A percentile compares a stretch with the other conserved stretches of the same genome.
phyloP scores from a whole-genome alignment of 1,140 invertebrate species.

The Lanistes nyassanus region DNA sequence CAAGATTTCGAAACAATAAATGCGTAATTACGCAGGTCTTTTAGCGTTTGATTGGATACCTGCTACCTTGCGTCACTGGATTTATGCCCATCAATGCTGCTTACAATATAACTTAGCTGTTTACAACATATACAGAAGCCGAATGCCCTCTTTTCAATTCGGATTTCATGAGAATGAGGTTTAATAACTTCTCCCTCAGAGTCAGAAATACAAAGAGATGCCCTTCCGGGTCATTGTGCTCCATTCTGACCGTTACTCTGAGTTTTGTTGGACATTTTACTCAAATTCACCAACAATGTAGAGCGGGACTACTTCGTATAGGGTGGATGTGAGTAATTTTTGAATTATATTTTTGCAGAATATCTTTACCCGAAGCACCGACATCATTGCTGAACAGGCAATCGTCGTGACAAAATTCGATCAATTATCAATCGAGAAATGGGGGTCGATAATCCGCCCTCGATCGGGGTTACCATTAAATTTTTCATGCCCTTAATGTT shows the following conservation, averaged over 20 bases:
- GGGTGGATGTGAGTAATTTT: not conserved
- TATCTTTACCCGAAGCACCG: not conserved
- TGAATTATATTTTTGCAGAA: not conserved
- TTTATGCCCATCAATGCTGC: too few species aligned
- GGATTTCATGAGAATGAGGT: not conserved
- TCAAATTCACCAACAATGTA: slow-evolving; percentile 10
- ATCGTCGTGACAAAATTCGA: not conserved
- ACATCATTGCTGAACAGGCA: not conserved
- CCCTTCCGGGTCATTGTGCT: slow-evolving; percentile 1
- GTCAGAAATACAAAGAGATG: not conserved
- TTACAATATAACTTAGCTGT: too few species aligned
- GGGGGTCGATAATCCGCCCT: slow-evolving; percentile 10
- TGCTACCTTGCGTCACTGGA: too few species aligned
- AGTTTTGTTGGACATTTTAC: slow-evolving; percentile 1
- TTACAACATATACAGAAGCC: too few species aligned
- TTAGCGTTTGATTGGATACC: too few species aligned
- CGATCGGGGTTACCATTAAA: slow-evolving; percentile 1
- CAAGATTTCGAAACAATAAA: too few species aligned
- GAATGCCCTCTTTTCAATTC: not conserved
- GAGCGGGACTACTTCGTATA: not conserved
- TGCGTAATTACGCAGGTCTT: too few species aligned
- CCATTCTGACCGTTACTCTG: slow-evolving; percentile 2
- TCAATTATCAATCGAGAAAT: slow-evolving; percentile 10
- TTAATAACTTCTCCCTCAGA: slow-evolving; percentile 1
- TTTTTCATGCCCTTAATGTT: not conserved